Percentiles rank a stretch among this genome's conserved stretches.
These are phyloP conservation scores for Ochotona curzoniae DNA, from an alignment of 2,113 vertebrate genomes.

Conservation along the genomic window DNA sequence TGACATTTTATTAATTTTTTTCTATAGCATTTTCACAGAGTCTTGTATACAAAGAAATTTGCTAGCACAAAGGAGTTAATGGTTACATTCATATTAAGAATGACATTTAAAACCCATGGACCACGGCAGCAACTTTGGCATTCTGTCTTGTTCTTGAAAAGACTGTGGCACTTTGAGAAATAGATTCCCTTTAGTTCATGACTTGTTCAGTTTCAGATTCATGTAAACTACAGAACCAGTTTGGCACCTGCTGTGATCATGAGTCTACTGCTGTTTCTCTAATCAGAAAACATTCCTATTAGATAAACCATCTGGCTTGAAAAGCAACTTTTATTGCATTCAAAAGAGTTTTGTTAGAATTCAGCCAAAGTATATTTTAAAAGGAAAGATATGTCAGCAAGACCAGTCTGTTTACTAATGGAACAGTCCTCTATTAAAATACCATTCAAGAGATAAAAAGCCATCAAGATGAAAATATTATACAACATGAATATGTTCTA, in stretches of 20 bases:
- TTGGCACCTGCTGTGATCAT: conserved; percentile 84
- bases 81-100: conserved; percentile 12
- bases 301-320: conserved; percentile 84
- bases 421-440: conserved; percentile 67
- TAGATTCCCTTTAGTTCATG: conserved; percentile 80
- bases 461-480: conserved; percentile 51
- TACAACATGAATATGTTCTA: conserved; percentile 36
- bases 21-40: neutral
- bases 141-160: conserved; percentile 55
- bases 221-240: conserved; percentile 81
- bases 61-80: neutral
- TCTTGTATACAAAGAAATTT: conserved; percentile 4
- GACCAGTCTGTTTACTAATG: conserved; percentile 75
- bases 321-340: conserved; percentile 80
- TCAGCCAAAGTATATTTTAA: conserved; percentile 79
- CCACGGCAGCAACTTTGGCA: conserved; percentile 16
- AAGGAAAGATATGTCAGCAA: conserved; percentile 79
- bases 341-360: conserved; percentile 79
- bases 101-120: neutral
- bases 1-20: neutral
- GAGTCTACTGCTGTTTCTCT: conserved; percentile 84
- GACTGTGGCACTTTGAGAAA: conserved; percentile 67
- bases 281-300: conserved; percentile 84
- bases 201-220: conserved; percentile 82
- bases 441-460: conserved; percentile 48